A percentile compares a stretch with the other conserved stretches of the same genome.
These are phyloP conservation scores for Stigmatopora argus DNA, from an alignment of 2,113 vertebrate genomes.

Conservation along the genomic window DNA sequence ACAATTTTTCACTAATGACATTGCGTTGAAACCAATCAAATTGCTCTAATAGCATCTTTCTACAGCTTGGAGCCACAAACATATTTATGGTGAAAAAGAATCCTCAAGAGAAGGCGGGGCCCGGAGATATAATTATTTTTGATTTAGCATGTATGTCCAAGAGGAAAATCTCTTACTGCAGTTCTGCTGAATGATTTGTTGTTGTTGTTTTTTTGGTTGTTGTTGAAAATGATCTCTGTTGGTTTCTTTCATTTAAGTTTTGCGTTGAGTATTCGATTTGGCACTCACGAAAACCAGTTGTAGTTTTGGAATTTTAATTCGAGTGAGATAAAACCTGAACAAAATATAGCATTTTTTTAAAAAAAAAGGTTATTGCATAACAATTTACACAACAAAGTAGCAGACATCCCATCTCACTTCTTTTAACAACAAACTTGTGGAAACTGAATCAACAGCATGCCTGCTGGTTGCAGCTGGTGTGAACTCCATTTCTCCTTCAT, in stretches of 20 bases:
- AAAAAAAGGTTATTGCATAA: too few relatives aligned
- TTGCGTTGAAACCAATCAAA: neutral
- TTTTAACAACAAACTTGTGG: neutral
- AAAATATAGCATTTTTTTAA: too few relatives aligned
- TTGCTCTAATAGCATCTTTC: neutral
- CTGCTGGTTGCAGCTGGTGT: neutral
- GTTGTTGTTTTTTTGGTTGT: constrained; percentile 18
- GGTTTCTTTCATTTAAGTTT: constrained; percentile 35
- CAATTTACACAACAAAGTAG: neutral
- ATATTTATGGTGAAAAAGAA: neutral
- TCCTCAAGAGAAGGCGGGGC: constrained; percentile 5
- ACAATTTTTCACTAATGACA: neutral
- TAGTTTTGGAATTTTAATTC: too few relatives aligned
- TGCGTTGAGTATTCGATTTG: constrained; percentile 3
- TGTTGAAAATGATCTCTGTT: constrained; percentile 24
- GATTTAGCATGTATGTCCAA: constrained; percentile 10
- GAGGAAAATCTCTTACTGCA: constrained; percentile 25
- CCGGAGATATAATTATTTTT: constrained; percentile 16
- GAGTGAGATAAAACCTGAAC: too few relatives aligned
- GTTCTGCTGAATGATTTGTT: constrained; percentile 25
- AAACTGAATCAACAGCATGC: neutral
- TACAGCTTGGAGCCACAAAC: neutral
- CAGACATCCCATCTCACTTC: neutral
- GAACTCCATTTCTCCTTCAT: neutral
- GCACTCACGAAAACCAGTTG: neutral